These are phyloP conservation scores for Callosobruchus maculatus DNA, from an alignment of 2,888 invertebrate species.

Conservation along the genomic window DNA sequence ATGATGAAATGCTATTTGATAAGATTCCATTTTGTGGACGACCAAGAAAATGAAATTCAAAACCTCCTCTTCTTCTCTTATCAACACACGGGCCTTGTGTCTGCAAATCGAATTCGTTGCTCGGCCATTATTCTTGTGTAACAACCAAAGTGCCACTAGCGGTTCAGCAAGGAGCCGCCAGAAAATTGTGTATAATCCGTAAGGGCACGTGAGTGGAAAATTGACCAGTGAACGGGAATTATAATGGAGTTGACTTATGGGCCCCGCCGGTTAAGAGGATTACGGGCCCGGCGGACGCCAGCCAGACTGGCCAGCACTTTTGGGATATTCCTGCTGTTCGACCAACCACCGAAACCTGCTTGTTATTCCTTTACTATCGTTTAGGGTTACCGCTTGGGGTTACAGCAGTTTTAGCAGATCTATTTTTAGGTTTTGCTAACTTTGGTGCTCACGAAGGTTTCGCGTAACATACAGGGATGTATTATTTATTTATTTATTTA, in stretches of 20 bases:
- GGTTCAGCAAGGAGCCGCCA: background rate
- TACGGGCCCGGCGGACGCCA: background rate
- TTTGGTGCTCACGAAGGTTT: too few relatives aligned
- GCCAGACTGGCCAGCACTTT: background rate
- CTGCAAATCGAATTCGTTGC: too few relatives aligned
- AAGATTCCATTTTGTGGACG: too few relatives aligned
- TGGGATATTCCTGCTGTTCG: background rate
- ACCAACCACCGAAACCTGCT: background rate
- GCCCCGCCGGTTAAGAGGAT: background rate
- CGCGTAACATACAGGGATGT: too few relatives aligned
- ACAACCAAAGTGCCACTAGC: background rate
- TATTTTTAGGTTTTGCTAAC: background rate
- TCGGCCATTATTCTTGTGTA: background rate
- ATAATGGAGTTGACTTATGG: background rate
- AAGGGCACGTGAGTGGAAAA: background rate
- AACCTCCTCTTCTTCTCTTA: too few relatives aligned
- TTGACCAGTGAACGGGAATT: background rate
- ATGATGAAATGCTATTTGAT: too few relatives aligned
- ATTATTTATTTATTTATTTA: too few relatives aligned
- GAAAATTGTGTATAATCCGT: background rate
- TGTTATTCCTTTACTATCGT: background rate
- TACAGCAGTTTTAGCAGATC: background rate
- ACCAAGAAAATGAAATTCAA: too few relatives aligned
- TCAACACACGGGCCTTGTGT: too few relatives aligned
- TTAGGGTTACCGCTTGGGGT: too few relatives aligned